These are phyloP conservation scores for Tretioscincus oriximinensis DNA, from an alignment of 2,113 vertebrate genomes.

Conservation along the genomic window DNA sequence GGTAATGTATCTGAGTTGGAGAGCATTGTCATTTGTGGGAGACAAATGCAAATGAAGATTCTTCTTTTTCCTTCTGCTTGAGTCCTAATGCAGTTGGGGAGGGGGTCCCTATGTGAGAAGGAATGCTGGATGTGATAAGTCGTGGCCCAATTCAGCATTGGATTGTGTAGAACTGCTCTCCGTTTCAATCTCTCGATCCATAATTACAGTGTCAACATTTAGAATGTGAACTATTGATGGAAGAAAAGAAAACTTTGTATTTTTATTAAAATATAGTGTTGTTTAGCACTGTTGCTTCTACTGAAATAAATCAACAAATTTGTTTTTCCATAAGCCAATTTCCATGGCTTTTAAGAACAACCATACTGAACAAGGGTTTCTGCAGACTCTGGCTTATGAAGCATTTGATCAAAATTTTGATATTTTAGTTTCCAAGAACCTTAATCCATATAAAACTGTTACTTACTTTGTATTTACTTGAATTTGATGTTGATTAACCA, in stretches of 20 bases:
- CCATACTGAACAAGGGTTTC: constrained; percentile 17
- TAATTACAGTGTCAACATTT: background rate
- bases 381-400: background rate
- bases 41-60: too few species aligned
- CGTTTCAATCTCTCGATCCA: too few species aligned
- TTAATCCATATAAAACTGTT: background rate
- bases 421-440: background rate
- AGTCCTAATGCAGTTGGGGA: too few species aligned
- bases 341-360: constrained; percentile 39
- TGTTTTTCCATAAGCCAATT: constrained; percentile 26
- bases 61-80: too few species aligned
- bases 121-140: too few species aligned
- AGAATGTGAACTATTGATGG: constrained; percentile 5
- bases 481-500: background rate
- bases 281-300: constrained; percentile 30
- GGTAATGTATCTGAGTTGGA: too few species aligned
- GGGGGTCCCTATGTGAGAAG: too few species aligned
- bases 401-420: background rate
- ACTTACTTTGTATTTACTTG: background rate
- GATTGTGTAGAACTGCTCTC: too few species aligned
- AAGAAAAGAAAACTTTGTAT: constrained; percentile 20
- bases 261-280: constrained; percentile 26
- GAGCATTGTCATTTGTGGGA: too few species aligned
- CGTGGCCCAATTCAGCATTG: too few species aligned
- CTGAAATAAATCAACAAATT: constrained; percentile 42